Base-by-base conservation (phyloP, 2,797 vertebrate species). In the Sciaenops ocellatus region DNA sequence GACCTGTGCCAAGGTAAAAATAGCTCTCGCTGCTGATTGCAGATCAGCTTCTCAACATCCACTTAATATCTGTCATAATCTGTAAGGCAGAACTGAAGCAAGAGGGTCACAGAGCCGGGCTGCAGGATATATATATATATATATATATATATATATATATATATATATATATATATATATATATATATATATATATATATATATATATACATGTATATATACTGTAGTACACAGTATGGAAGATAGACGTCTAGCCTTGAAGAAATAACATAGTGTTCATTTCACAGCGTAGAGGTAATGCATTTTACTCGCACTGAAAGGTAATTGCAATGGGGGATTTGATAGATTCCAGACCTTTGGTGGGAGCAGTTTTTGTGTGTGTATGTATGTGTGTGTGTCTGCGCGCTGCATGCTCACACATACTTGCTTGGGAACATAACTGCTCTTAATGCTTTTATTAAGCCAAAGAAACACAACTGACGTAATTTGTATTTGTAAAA, bases 301-400 rank as follows among this genome's bases (percentile, higher is more conserved):
- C 82, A 80, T 90, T 89, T 90, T 88, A 84, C 85, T 86, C 9
- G 59, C 85, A 87, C 79, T 88, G 89, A 90, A 87, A 83, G 76
- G 87, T 92, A 92, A 93, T 92, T 92, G 87, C 84, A 90, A 57
- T 79, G 79, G 72, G 69, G 72, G 81, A 75, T 92, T 87, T 93
- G 91, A 93, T 92, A 90, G 91, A 92, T 92, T 91, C 92, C 92
- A 92, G 92, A 92, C 87, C 63, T 88, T 84, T 75, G 60, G 80
- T 86, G 76, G 79, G 68, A 82, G 60, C 69, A 6, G 34, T 73
- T 72, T 80, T 60, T 72, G 80, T 69, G 78, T 73, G 69, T 62
- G 57, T 62, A 55, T 74, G 52, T 74, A 54, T 59, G 63, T 62
- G 73, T 67, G 61, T 68, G 60, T 57, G 48, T 44, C 38, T 59